Evolutionary conservation across 2,797 vertebrate species (phyloP).

Genomic region (Sebastolobus altivelis): DNA sequence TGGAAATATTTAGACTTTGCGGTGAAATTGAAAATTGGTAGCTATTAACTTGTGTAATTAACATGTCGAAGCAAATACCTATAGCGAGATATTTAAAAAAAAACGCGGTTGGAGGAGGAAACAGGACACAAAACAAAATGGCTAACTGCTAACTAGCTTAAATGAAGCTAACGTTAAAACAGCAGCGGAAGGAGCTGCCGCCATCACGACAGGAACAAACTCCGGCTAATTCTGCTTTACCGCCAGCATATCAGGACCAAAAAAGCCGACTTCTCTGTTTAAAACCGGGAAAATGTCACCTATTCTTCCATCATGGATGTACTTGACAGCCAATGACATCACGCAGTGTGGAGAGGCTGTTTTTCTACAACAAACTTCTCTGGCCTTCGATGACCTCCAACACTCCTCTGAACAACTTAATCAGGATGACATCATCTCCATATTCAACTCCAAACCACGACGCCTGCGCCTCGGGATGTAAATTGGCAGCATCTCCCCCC

Average conservation of each 20-base stretch:
- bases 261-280: background rate
- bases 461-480: background rate
- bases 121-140: background rate
- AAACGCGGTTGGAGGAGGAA: background rate
- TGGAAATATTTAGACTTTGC: background rate
- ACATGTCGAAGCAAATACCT: background rate
- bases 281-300: background rate
- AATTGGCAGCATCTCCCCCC: background rate
- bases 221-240: background rate
- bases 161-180: background rate
- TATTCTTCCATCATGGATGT: background rate
- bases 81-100: background rate
- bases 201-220: background rate
- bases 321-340: background rate
- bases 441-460: background rate
- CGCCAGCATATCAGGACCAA: background rate
- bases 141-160: background rate
- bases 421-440: background rate
- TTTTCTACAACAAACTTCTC: background rate
- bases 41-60: background rate
- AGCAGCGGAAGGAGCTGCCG: background rate
- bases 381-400: background rate
- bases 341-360: background rate
- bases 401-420: background rate
- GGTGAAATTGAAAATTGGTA: background rate